Evolutionary conservation across 1,140 invertebrate genomes (phyloP).

Genomic region (Ditylenchus dipsaci): DNA sequence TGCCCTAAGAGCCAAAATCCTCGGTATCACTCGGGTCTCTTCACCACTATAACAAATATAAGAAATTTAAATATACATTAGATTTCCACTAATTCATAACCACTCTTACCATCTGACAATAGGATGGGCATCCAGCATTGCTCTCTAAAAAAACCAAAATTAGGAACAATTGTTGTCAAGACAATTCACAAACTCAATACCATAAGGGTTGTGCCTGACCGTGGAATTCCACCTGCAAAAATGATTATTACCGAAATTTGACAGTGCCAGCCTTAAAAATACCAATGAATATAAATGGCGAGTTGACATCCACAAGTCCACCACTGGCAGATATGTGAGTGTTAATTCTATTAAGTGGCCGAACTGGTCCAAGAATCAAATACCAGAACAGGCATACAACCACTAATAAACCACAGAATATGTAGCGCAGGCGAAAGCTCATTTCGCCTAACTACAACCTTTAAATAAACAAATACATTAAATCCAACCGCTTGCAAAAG

Average conservation of each 20-base stretch:
- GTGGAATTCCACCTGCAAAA: conserved; percentile 43
- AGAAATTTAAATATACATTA: background rate
- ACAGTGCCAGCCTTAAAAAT: background rate
- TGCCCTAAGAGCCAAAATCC: conserved; percentile 81
- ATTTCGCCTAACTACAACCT: background rate
- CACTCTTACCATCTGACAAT: conserved; percentile 74
- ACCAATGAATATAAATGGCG: conserved; percentile 28
- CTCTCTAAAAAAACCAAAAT: conserved; percentile 66
- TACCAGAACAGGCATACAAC: conserved; percentile 11
- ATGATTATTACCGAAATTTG: conserved; percentile 8
- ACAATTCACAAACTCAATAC: too few species aligned
- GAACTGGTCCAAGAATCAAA: background rate
- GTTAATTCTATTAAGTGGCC: background rate
- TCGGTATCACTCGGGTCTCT: conserved; percentile 85
- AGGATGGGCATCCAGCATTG: conserved; percentile 97
- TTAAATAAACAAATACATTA: background rate
- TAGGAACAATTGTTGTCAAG: conserved; percentile 66
- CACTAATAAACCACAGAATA: conserved; percentile 6
- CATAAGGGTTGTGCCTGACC: conserved; percentile 34
- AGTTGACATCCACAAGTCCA: conserved; percentile 4
- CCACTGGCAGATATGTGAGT: background rate
- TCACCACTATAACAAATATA: conserved; percentile 46
- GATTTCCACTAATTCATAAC: background rate
- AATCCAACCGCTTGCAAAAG: too few species aligned
- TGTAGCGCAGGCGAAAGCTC: conserved; percentile 16